Evolutionary conservation across 2,113 vertebrate species (phyloP).

Genomic region (Ammospiza caudacuta): DNA sequence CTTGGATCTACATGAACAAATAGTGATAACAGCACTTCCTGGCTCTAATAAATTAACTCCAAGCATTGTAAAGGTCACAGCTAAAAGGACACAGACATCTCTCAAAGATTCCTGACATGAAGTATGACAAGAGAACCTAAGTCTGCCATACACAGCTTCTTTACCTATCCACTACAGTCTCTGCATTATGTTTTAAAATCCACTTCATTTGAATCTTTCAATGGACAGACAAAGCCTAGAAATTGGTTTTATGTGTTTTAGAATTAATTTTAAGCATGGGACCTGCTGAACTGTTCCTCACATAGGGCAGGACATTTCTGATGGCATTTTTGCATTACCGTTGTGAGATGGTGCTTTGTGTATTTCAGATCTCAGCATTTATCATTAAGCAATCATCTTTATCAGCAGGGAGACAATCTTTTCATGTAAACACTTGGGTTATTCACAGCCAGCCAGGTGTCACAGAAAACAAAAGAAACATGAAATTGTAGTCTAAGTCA

Average conservation of each 20-base stretch:
- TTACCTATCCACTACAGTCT: not conserved
- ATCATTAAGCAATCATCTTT: not conserved
- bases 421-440: not conserved
- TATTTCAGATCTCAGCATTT: not conserved
- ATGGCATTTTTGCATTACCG: not conserved
- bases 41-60: not conserved
- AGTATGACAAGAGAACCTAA: not conserved
- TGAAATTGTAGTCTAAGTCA: not conserved
- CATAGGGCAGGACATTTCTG: not conserved
- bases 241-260: not conserved
- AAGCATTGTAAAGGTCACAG: not conserved
- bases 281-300: not conserved
- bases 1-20: not conserved
- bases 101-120: not conserved
- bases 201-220: not conserved
- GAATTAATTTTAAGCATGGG: not conserved
- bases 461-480: not conserved
- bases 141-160: not conserved
- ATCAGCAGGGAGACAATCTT: not conserved
- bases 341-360: not conserved
- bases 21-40: not conserved
- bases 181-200: not conserved
- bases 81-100: not conserved
- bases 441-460: not conserved
- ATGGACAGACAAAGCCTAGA: not conserved